Evolutionary conservation across 2,113 vertebrate genomes (phyloP), one percentile per base, ranked within the genome.

Genomic region (Dissostichus mawsoni): DNA sequence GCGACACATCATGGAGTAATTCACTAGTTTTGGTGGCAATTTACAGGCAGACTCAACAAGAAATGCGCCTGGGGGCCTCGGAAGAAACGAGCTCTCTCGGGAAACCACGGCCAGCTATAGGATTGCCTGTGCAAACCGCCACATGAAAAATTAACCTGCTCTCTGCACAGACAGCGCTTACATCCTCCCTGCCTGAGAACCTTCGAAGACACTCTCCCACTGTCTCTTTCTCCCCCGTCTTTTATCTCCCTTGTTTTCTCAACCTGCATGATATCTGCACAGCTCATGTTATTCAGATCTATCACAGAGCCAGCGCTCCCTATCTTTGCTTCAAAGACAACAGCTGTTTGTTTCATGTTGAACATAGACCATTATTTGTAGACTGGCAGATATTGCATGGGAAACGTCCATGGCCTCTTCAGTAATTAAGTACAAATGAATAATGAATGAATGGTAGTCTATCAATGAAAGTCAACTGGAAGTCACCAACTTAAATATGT

Each of bases 1-100:
- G 78, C 83, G 85, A 92, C 89, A 92, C 85, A 89, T 89, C 84
- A 89, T 73, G 74, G 82, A 90, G 89, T 93, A 89, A 93, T 92
- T 93, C 92, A 90, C 85, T 89, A 68, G 84, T 91, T 91, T 41
- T 91, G 91, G 91, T 88, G 84, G 91, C 89, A 91, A 92, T 93
- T 90, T 92, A 92, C 81, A 89, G 85, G 80, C 84, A 78, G 76
- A 63, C 80, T 87, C 85, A 79, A 92, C 87, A 87, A 88, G 77
- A 89, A 86, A 79, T 65, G 17, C 14, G 80, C 93, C 89, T 8
- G 33, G 82, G 91, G 93, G 33, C 88, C 78, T 74, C 56, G 1
- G 29, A 29, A 81, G 84, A 85, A 84, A 89, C 89, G 78, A 87
- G 76, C 78, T 77, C 80, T 84, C 1, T 73, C 36, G 36, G 83